These are phyloP conservation scores for Grammomys surdaster DNA, from an alignment of 2,113 vertebrate species.

Conservation along the genomic window DNA sequence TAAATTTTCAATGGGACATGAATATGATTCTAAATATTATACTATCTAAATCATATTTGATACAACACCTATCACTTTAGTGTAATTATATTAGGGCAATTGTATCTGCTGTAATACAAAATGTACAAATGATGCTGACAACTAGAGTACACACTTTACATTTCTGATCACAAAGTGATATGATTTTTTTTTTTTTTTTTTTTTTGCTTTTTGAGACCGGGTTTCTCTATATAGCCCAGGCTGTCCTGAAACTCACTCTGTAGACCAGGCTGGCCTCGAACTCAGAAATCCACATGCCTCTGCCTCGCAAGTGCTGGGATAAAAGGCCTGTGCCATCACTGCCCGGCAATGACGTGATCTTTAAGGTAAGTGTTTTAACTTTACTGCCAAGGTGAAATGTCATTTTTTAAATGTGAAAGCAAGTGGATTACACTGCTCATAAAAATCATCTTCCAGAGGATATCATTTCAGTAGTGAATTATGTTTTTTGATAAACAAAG, in stretches of 20 bases:
- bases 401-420: not conserved
- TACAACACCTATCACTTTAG: not conserved
- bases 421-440: not conserved
- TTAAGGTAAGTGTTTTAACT: not conserved
- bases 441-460: not conserved
- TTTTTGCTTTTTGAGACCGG: not conserved
- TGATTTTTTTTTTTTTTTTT: not conserved
- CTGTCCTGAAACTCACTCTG: no score
- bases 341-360: not conserved
- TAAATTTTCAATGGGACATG: not conserved
- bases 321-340: no score
- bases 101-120: not conserved
- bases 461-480: not conserved
- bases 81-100: not conserved
- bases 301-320: no score
- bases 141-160: not conserved
- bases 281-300: no score
- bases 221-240: no score
- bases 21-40: not conserved
- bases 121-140: not conserved
- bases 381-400: not conserved
- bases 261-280: no score
- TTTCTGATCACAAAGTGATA: not conserved
- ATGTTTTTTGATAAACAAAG: not conserved
- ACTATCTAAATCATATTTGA: not conserved